Percentiles rank a stretch among this genome's conserved stretches.
Evolutionary conservation across 2,888 invertebrate species (phyloP).

Genomic region (Bursaphelenchus okinawaensis): DNA sequence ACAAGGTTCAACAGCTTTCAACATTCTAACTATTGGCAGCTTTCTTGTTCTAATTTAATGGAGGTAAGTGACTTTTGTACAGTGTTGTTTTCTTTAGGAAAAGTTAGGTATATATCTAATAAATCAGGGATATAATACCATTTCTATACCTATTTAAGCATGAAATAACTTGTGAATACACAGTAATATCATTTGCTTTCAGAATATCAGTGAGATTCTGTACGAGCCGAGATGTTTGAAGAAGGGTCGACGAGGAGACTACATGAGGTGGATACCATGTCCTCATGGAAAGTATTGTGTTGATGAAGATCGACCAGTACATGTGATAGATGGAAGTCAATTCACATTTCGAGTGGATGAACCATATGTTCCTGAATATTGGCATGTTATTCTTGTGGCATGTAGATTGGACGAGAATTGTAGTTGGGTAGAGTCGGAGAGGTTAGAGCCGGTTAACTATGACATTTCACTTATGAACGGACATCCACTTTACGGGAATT

Average conservation of each 20-base stretch:
- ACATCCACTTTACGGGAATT: constrained; percentile 71
- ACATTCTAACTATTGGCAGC: background rate
- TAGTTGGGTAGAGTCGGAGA: constrained; percentile 68
- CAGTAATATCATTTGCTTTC: too few species aligned
- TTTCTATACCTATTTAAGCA: too few species aligned
- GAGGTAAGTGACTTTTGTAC: too few species aligned
- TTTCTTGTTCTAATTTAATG: background rate
- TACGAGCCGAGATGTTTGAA: constrained; percentile 66
- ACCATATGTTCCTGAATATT: constrained; percentile 77
- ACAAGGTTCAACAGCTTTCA: constrained; percentile 26
- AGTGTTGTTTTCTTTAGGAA: too few species aligned
- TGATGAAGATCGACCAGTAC: constrained; percentile 78
- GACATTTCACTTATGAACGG: constrained; percentile 95
- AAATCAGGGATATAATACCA: too few species aligned
- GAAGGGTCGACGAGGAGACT: constrained; percentile 35
- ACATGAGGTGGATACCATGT: constrained; percentile 46
- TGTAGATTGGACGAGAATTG: constrained; percentile 75
- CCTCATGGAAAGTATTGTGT: constrained; percentile 66
- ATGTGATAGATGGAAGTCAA: constrained; percentile 80
- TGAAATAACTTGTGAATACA: too few species aligned
- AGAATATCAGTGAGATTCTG: constrained; percentile 73
- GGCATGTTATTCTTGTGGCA: constrained; percentile 67
- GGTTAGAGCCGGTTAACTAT: constrained; percentile 66
- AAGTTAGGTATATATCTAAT: too few species aligned
- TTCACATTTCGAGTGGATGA: constrained; percentile 89